A percentile compares a stretch with the other conserved stretches of the same genome.
Conservation (phyloP, 2,888 invertebrate genomes). For the Ornithoptera alexandrae region DNA sequence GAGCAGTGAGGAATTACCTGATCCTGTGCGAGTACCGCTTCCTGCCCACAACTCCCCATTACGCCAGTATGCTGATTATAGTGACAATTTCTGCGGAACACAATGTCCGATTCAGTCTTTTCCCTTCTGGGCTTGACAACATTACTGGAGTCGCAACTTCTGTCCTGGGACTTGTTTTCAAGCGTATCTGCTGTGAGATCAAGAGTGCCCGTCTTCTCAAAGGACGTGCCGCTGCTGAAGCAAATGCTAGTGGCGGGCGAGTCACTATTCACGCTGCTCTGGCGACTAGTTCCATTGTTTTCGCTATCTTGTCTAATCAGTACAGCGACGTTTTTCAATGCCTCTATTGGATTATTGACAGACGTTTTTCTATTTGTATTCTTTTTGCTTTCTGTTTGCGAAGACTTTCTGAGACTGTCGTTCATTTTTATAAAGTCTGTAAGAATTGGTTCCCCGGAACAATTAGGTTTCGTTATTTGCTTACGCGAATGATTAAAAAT, state of each 20-base stretch:
- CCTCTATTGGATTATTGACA: constrained; percentile 65
- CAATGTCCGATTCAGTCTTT: constrained; percentile 94
- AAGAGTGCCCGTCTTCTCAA: constrained; percentile 62
- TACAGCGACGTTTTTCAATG: constrained; percentile 68
- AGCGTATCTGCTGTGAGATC: constrained; percentile 64
- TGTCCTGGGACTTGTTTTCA: constrained; percentile 49
- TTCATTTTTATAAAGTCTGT: constrained; percentile 84
- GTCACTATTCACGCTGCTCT: constrained; percentile 67
- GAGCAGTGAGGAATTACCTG: constrained; percentile 74
- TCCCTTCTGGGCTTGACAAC: constrained; percentile 87
- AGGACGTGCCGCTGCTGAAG: constrained; percentile 57
- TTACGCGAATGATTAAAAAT: constrained; percentile 84
- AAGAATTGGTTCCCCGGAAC: constrained; percentile 83
- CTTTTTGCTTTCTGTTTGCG: constrained; percentile 62
- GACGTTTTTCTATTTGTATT: constrained; percentile 50
- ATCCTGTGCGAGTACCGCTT: constrained; percentile 78
- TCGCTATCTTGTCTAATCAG: constrained; percentile 68
- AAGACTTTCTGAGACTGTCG: constrained; percentile 72
- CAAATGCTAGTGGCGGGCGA: constrained; percentile 71
- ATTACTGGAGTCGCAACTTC: constrained; percentile 53
- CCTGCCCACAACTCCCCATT: constrained; percentile 71
- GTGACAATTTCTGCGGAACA: constrained; percentile 82
- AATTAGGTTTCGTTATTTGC: constrained; percentile 68
- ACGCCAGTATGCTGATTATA: constrained; percentile 70
- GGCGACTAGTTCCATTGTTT: constrained; percentile 58